Evolutionary conservation across 2,113 vertebrate genomes (phyloP).

Genomic region (Neotragus moschatus): DNA sequence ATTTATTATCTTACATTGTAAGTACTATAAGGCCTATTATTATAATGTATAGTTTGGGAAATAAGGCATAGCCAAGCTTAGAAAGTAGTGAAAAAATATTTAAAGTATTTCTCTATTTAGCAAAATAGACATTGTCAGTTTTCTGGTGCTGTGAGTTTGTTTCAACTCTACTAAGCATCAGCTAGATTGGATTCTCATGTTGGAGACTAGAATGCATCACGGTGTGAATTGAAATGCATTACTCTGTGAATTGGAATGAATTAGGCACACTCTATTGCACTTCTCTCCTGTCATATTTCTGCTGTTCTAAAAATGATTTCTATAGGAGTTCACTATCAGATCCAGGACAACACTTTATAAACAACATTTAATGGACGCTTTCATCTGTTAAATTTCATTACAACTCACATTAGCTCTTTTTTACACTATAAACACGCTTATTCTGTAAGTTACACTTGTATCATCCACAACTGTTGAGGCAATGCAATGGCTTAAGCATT

Average conservation of each 20-base stretch:
- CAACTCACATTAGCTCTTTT: slow-evolving; percentile 64
- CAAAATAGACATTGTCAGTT: slow-evolving; percentile 75
- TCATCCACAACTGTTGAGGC: not conserved
- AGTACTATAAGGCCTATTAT: not conserved
- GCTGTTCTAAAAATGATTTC: slow-evolving; percentile 70
- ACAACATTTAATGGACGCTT: slow-evolving; percentile 70
- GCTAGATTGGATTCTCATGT: slow-evolving; percentile 78
- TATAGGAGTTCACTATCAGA: slow-evolving; percentile 66
- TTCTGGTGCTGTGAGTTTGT: slow-evolving; percentile 79
- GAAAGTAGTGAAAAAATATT: slow-evolving; percentile 58
- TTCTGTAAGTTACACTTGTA: slow-evolving; percentile 54
- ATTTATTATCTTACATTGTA: not conserved
- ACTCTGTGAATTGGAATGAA: slow-evolving; percentile 80
- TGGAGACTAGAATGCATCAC: slow-evolving; percentile 73
- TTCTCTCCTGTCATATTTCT: slow-evolving; percentile 72
- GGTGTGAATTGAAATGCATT: slow-evolving; percentile 79
- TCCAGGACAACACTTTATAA: slow-evolving; percentile 66
- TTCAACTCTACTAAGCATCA: slow-evolving; percentile 80
- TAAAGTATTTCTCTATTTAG: slow-evolving; percentile 71
- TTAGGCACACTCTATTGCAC: slow-evolving; percentile 73
- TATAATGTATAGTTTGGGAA: slow-evolving; percentile 42
- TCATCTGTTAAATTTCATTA: slow-evolving; percentile 78
- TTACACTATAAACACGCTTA: slow-evolving; percentile 55
- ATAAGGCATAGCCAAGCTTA: slow-evolving; percentile 46
- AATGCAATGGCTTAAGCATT: not conserved